These are phyloP conservation scores for Hormiphora californensis DNA, from an alignment of 37 sponge, comb jelly and placozoan genomes.

Conservation along the genomic window DNA sequence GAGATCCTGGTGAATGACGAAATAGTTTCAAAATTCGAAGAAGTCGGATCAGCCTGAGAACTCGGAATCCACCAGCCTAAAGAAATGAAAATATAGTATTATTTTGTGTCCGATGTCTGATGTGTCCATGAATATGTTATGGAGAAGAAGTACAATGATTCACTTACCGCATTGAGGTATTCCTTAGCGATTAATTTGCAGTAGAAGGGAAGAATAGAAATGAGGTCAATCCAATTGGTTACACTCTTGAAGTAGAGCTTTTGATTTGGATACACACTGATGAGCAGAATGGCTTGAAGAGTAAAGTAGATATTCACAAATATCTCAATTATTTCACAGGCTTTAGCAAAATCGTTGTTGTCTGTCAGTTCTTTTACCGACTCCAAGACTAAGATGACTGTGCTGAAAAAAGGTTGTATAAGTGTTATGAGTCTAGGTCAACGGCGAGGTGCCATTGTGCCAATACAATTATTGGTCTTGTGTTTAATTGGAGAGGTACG, in stretches of 20 bases:
- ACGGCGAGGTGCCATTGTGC: too few species aligned
- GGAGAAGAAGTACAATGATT: too few species aligned
- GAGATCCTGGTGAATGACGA: slow-evolving; percentile 14
- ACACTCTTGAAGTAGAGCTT: slow-evolving; percentile 8
- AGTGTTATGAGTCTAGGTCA: too few species aligned
- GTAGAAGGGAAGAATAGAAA: slow-evolving; percentile 25
- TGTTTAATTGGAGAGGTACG: too few species aligned
- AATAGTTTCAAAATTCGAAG: slow-evolving; percentile 37
- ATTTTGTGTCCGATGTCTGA: too few species aligned
- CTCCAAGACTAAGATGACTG: neutral
- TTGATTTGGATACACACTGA: neutral
- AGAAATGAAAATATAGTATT: too few species aligned
- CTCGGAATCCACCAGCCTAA: slow-evolving; percentile 17
- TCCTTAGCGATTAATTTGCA: neutral
- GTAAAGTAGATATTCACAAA: slow-evolving; percentile 12
- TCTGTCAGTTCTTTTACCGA: neutral
- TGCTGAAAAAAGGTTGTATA: too few species aligned
- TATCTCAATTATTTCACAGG: neutral
- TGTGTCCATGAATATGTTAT: too few species aligned
- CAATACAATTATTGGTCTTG: too few species aligned
- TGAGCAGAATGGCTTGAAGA: neutral
- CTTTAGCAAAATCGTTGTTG: neutral
- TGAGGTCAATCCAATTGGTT: slow-evolving; percentile 14
- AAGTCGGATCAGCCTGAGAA: slow-evolving; percentile 3
- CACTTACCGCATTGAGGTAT: neutral